Conservation (phyloP, 2,888 invertebrate species). For the Apodemia mormo region DNA sequence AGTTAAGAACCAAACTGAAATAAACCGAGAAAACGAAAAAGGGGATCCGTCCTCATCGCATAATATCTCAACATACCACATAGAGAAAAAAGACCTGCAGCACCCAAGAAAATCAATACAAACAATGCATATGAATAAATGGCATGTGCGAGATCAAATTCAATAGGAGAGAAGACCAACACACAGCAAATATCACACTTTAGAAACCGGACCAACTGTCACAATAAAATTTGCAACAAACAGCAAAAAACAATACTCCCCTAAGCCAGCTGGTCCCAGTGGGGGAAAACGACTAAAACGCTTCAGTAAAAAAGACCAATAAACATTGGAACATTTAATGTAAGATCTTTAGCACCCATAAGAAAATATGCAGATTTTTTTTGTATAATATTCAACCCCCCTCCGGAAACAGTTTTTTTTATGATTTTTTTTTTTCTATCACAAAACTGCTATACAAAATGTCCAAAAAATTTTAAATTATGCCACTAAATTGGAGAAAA, state of each 20-base stretch:
- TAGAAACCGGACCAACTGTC: slow-evolving; percentile 19
- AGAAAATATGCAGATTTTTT: slow-evolving; percentile 28
- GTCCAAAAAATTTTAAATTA: no score
- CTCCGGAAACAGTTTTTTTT: no score
- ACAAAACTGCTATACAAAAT: no score
- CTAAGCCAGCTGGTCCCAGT: slow-evolving; percentile 27
- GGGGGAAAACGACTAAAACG: slow-evolving; percentile 28
- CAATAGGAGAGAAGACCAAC: slow-evolving; percentile 22
- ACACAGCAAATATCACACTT: slow-evolving; percentile 22
- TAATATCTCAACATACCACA: neutral
- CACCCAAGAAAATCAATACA: slow-evolving; percentile 29
- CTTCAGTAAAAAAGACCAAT: slow-evolving; percentile 23
- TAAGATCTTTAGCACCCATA: slow-evolving; percentile 10
- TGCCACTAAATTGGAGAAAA: no score
- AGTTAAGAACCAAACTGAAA: slow-evolving; percentile 23
- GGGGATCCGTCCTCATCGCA: neutral
- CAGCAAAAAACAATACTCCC: neutral
- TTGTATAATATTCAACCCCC: no score
- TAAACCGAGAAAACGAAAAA: neutral
- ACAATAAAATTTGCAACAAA: no score
- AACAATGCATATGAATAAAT: slow-evolving; percentile 28
- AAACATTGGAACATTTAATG: slow-evolving; percentile 15
- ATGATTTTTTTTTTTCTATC: no score
- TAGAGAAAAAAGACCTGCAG: slow-evolving; percentile 15
- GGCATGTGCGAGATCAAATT: slow-evolving; percentile 26